Conservation (phyloP, 2,888 invertebrate species). For the Apotomis betuletana region DNA sequence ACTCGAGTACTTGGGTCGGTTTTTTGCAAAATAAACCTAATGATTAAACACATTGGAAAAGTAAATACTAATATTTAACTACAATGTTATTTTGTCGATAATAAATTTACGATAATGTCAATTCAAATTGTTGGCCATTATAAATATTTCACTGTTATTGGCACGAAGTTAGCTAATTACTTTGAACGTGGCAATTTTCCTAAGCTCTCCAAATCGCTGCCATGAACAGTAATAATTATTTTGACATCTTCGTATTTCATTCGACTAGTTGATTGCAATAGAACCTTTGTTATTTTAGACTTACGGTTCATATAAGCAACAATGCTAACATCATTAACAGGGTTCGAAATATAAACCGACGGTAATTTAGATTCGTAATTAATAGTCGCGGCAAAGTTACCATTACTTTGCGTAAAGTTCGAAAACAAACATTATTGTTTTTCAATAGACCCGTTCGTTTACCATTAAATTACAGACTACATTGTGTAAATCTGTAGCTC, state of each 20-base stretch:
- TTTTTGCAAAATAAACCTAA: too few species aligned
- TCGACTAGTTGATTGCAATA: background rate
- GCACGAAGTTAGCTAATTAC: conserved; percentile 27
- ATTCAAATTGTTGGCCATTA: background rate
- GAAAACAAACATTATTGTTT: conserved; percentile 36
- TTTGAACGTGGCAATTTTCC: conserved; percentile 19
- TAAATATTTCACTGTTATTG: conserved; percentile 8
- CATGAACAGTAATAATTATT: conserved; percentile 5
- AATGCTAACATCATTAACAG: background rate
- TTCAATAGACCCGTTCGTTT: conserved; percentile 25
- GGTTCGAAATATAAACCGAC: background rate
- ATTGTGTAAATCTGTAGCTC: conserved; percentile 11
- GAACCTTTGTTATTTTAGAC: background rate
- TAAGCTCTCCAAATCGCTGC: conserved; percentile 20
- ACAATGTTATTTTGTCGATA: too few species aligned
- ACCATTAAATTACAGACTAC: conserved; percentile 9
- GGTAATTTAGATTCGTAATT: conserved; percentile 30
- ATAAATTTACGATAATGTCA: background rate
- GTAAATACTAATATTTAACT: too few species aligned
- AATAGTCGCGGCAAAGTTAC: conserved; percentile 32
- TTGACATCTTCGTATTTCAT: background rate
- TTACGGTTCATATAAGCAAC: background rate
- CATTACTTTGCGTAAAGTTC: conserved; percentile 30
- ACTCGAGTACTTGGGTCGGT: too few species aligned
- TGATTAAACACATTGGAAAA: too few species aligned